Evolutionary conservation across 1,140 invertebrate genomes (phyloP), one percentile per base, ranked within the genome.

Genomic region (Anadara kagoshimensis): DNA sequence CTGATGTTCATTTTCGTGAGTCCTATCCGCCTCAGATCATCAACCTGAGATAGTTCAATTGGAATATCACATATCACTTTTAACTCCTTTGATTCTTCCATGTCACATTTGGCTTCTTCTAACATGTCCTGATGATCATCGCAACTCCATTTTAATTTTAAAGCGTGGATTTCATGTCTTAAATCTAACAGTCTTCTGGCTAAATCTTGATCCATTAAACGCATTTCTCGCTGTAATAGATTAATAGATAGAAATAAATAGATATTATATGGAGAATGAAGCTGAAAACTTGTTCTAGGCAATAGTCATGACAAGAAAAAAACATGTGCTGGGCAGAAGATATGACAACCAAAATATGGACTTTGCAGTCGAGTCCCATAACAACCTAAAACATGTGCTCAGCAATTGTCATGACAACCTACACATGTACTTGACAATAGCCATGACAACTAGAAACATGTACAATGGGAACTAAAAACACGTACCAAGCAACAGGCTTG

Each of bases 1-100:
- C 69, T 73, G 12, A 85, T 51, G 59, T 85, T 85, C 72, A 81
- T 76, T 29, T 79, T 61, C 0, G 83, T 85, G 16, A 85, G 76
- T 3, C 83, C 83, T 5, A 83, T 59, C 12, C 80, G 76, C 63
- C 77, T 76, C 26, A 83, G 64, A 8, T 80, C 78, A 20, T 78
- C 78, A 69, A 73, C 59, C 20, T 64, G 58, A 8, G 74, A 45
- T n/a, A 41, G 44, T 18, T 70, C 56, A 0, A 63, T 29, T 14
- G 82, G 84, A 36, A 78, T 58, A 63, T 85, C 84, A 44, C 79
- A 80, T 49, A 85, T 74, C 47, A 81, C 76, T 16, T 77, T 58
- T 36, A 84, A 76, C n/a, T 80, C 69, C 18, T 78, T 59, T 4
- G 77, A 54, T 24, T 82, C 83, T 22, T 84, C 76, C 12, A 85